Evolutionary conservation across 2,797 vertebrate genomes (phyloP).

Genomic region (Sebastes trivittatus): DNA sequence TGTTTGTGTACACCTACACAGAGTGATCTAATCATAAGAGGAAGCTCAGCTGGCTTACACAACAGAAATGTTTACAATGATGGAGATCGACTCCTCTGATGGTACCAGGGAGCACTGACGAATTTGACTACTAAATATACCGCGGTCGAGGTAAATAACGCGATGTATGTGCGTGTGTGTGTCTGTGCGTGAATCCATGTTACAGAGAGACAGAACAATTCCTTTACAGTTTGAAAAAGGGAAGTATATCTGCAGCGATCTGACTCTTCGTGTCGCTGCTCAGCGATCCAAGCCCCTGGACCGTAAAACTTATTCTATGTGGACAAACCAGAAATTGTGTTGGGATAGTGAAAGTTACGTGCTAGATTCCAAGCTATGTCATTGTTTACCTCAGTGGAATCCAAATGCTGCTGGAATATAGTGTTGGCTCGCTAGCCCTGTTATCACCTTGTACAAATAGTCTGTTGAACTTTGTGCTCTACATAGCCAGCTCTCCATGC

Average conservation of each 20-base stretch:
- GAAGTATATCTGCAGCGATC: slow-evolving; percentile 37
- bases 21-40: slow-evolving; percentile 78
- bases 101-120: slow-evolving; percentile 41
- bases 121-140: slow-evolving; percentile 56
- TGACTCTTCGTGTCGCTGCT: slow-evolving; percentile 44
- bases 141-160: slow-evolving; percentile 66
- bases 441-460: slow-evolving; percentile 82
- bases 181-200: slow-evolving; percentile 64
- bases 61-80: slow-evolving; percentile 76
- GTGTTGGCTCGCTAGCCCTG: slow-evolving; percentile 71
- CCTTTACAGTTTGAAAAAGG: slow-evolving; percentile 39
- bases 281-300: slow-evolving; percentile 35
- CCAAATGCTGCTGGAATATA: slow-evolving; percentile 76
- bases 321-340: slow-evolving; percentile 67
- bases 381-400: slow-evolving; percentile 77
- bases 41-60: slow-evolving; percentile 77
- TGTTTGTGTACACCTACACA: slow-evolving; percentile 81
- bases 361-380: slow-evolving; percentile 75
- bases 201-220: slow-evolving; percentile 45
- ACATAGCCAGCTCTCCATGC: slow-evolving; percentile 80
- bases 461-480: slow-evolving; percentile 78
- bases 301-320: slow-evolving; percentile 50
- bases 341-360: slow-evolving; percentile 71
- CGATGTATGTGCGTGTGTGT: slow-evolving; percentile 58
- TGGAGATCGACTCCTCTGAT: slow-evolving; percentile 48